Evolutionary conservation across 1,140 invertebrate species (phyloP).

Genomic region (Druon quercuslanigerum): DNA sequence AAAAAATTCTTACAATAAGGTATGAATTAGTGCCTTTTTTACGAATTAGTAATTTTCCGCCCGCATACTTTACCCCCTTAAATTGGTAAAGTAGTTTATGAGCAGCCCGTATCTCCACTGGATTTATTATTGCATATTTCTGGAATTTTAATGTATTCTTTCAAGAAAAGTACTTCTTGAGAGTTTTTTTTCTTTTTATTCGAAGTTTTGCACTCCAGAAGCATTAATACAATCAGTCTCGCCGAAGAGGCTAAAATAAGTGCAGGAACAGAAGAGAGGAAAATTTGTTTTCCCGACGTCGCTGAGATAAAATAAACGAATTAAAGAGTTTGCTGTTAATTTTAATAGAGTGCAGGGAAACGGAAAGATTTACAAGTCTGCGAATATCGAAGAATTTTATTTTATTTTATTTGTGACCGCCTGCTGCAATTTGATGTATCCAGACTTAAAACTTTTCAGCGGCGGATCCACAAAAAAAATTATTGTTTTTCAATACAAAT

Average conservation of each 20-base stretch:
- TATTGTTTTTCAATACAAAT: too few relatives aligned
- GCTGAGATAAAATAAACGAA: not conserved
- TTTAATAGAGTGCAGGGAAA: not conserved
- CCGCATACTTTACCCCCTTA: too few relatives aligned
- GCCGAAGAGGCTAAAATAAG: not conserved
- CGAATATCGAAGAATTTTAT: not conserved
- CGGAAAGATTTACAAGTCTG: not conserved
- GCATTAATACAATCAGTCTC: conserved; percentile 1
- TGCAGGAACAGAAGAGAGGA: not conserved
- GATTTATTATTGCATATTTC: conserved; percentile 4
- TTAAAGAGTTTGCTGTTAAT: conserved; percentile 8
- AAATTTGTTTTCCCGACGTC: not conserved
- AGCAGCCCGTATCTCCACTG: not conserved
- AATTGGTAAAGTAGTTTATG: too few relatives aligned
- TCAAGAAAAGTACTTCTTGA: not conserved
- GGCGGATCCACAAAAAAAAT: too few relatives aligned
- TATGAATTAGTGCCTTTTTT: too few relatives aligned
- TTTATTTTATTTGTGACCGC: not conserved
- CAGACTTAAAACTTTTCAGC: too few relatives aligned
- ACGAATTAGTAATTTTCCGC: too few relatives aligned
- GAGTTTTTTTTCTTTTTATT: not conserved
- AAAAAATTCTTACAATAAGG: too few relatives aligned
- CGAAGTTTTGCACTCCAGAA: not conserved
- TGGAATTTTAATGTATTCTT: conserved; percentile 12
- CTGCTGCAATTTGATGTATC: conserved; percentile 21